A percentile compares a stretch with the other conserved stretches of the same genome.
Evolutionary conservation across 2,888 invertebrate genomes (phyloP).

Genomic region (Erebia palarica): DNA sequence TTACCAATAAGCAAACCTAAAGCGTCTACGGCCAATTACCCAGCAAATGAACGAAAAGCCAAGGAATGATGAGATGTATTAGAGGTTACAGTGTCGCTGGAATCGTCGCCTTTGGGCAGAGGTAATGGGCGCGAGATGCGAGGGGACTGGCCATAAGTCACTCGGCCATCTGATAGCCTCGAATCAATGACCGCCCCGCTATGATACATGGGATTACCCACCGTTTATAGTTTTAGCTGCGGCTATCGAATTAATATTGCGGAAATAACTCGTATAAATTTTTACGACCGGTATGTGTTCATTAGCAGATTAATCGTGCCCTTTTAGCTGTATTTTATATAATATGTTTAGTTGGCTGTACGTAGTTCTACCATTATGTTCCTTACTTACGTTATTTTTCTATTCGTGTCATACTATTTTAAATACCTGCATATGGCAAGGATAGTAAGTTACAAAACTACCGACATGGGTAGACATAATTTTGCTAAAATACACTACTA

Average conservation of each 20-base stretch:
- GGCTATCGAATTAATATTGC: constrained; percentile 71
- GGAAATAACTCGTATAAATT: constrained; percentile 72
- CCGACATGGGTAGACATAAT: neutral
- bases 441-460: too few species aligned
- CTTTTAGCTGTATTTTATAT: constrained; percentile 19
- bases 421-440: too few species aligned
- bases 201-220: constrained; percentile 78
- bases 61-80: constrained; percentile 70
- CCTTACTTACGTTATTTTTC: neutral
- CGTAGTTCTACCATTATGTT: neutral
- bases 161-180: constrained; percentile 68
- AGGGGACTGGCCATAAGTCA: constrained; percentile 77
- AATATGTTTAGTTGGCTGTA: neutral
- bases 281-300: constrained; percentile 48
- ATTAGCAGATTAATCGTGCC: constrained; percentile 40
- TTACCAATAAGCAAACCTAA: constrained; percentile 48
- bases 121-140: constrained; percentile 56
- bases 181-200: constrained; percentile 79
- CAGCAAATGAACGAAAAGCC: constrained; percentile 69
- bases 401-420: too few species aligned
- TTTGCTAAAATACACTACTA: neutral
- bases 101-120: constrained; percentile 45
- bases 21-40: constrained; percentile 83
- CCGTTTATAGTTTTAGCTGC: constrained; percentile 77
- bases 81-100: constrained; percentile 46